Base-by-base conservation (phyloP, 2,113 vertebrate species). In the Spea bombifrons region DNA sequence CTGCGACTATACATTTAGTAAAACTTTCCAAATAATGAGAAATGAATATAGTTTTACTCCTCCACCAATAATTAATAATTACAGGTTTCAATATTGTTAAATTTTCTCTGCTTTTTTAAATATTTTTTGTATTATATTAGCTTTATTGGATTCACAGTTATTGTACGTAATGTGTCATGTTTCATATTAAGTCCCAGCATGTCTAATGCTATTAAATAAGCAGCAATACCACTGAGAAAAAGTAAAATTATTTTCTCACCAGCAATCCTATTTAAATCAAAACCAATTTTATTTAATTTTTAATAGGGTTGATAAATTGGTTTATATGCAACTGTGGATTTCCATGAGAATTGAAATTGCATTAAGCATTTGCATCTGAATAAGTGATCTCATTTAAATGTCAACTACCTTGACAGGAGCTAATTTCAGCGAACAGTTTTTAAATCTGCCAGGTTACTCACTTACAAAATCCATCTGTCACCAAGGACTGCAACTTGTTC, bases 281-380 rank as follows among this genome's bases (percentile, higher is more conserved):
- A 59, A 59, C 10, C 55, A 13, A 59, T 59, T 59, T 1, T 59
- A 59, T 59, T 59, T 59, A 59, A 10, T 59, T 59, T 59, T 59
- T 59, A 59, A 59, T 59, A 59, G 55, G 55, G 9, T 53, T 59
- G 55, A 59, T 59, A 59, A 59, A 66, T 66, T 66, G 44, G 30
- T 66, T 66, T 44, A 66, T 66, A 30, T 66, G 64, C 64, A 66
- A 66, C 64, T 45, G 30, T 30, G 44, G 43, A 45, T 66, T 66
- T 66, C 64, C 44, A 12, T 45, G 64, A 16, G 64, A 66, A 30
- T 45, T 44, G 9, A 66, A 16, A 66, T 66, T 45, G 44, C 64
- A 66, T 66, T 66, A 66, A 66, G 44, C 4, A 66, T 66, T 66
- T 66, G 64, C 64, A 66, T 66, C 13, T 66, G 64, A 66, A 66